These are phyloP conservation scores for Mechanitis messenoides DNA, from an alignment of 2,888 invertebrate species.

Conservation along the genomic window DNA sequence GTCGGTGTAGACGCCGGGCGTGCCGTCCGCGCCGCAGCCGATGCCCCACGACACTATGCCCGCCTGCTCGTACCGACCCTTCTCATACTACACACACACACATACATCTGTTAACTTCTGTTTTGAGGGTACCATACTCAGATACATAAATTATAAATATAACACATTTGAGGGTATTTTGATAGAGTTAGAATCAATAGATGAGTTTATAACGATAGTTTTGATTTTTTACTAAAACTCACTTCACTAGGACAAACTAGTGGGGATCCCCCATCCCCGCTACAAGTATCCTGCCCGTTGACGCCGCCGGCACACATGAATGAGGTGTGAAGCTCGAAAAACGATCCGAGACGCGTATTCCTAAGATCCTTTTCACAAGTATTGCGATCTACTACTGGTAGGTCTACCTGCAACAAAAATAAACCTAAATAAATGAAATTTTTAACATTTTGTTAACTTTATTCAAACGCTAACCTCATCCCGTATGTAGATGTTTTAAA, in stretches of 20 bases:
- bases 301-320: slow-evolving; percentile 90
- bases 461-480: too few species aligned
- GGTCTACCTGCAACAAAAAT: slow-evolving; percentile 71
- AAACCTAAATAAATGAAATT: not conserved
- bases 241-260: slow-evolving; percentile 82
- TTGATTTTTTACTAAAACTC: not conserved
- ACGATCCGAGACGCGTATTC: slow-evolving; percentile 81
- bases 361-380: slow-evolving; percentile 71
- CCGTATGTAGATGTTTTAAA: too few species aligned
- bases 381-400: slow-evolving; percentile 79
- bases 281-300: slow-evolving; percentile 83
- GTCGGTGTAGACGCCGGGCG: slow-evolving; percentile 44
- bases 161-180: too few species aligned
- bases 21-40: slow-evolving; percentile 71
- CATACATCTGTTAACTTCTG: not conserved
- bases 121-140: too few species aligned
- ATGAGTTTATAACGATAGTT: too few species aligned
- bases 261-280: slow-evolving; percentile 87
- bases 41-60: slow-evolving; percentile 87
- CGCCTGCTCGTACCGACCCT: slow-evolving; percentile 38
- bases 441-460: too few species aligned
- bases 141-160: too few species aligned
- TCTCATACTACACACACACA: slow-evolving; percentile 30
- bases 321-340: slow-evolving; percentile 80
- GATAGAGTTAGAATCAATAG: too few species aligned